phyloP scores from a whole-genome alignment of 1,140 invertebrate genomes.

The Mycetomoellerius zeteki region DNA sequence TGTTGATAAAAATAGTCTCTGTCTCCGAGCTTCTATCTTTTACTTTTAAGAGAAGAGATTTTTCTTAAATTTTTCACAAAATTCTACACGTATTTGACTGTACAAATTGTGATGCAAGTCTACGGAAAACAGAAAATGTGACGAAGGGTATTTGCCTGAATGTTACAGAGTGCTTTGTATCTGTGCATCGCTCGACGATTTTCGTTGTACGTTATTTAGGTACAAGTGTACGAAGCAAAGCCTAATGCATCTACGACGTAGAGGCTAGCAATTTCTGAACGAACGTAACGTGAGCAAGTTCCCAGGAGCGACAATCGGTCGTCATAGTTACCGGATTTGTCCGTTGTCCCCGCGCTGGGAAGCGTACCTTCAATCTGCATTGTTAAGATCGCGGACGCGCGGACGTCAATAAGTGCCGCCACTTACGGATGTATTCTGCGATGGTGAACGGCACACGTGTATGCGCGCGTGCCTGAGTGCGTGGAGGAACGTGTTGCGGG shows the following conservation, averaged over 20 bases:
- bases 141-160: not conserved
- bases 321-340: conserved; percentile 60
- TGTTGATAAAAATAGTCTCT: not conserved
- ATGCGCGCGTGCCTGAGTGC: conserved; percentile 69
- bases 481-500: conserved; percentile 72
- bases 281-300: conserved; percentile 49
- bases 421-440: conserved; percentile 54
- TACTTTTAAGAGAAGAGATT: not conserved
- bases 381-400: conserved; percentile 57
- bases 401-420: conserved; percentile 62
- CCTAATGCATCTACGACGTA: not conserved
- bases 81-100: not conserved
- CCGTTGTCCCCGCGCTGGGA: conserved; percentile 56
- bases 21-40: not conserved
- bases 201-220: not conserved
- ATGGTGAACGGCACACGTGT: conserved; percentile 28
- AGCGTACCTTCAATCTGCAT: conserved; percentile 64
- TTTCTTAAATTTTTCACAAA: not conserved
- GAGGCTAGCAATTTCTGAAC: conserved; percentile 19
- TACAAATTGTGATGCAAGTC: not conserved
- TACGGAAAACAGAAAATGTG: not conserved
- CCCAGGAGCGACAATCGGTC: conserved; percentile 50
- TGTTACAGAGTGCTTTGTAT: not conserved
- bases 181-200: not conserved
- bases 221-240: not conserved